A percentile compares a stretch with the other conserved stretches of the same genome.
phyloP scores from a whole-genome alignment of 2,113 vertebrate genomes.

The Sphaerodactylus townsendi region DNA sequence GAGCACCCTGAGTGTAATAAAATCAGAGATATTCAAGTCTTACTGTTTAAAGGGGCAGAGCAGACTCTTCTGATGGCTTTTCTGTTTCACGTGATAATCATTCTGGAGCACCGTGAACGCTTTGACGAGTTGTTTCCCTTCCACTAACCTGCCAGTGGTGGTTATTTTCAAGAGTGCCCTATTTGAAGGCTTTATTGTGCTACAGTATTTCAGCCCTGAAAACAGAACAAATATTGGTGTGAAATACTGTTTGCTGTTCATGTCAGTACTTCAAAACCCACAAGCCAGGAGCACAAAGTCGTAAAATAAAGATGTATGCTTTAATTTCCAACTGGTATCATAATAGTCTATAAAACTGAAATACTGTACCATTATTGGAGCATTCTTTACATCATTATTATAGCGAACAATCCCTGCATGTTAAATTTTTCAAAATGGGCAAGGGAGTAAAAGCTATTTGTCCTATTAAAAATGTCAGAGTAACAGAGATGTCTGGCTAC shows the following conservation, averaged over 20 bases:
- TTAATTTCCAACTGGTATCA: constrained; percentile 59
- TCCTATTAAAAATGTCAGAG: background rate
- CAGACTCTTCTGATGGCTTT: background rate
- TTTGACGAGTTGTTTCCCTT: background rate
- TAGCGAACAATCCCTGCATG: background rate
- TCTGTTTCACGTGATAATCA: background rate
- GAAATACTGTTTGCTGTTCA: constrained; percentile 31
- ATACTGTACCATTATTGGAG: constrained; percentile 48
- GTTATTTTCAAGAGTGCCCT: background rate
- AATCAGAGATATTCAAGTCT: background rate
- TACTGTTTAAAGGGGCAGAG: background rate
- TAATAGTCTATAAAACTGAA: constrained; percentile 57
- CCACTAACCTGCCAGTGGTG: background rate
- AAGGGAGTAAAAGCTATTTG: background rate
- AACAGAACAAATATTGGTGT: constrained; percentile 21
- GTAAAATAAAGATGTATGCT: constrained; percentile 38
- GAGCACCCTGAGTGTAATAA: background rate
- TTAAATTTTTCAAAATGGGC: constrained; percentile 5
- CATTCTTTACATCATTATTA: constrained; percentile 41
- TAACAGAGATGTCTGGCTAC: background rate
- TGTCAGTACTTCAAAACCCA: background rate
- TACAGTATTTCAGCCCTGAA: constrained; percentile 7
- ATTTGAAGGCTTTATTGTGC: constrained; percentile 27
- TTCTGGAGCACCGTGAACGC: background rate
- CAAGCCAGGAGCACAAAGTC: constrained; percentile 13